A percentile compares a stretch with the other conserved stretches of the same genome.
phyloP scores from a whole-genome alignment of 2,113 vertebrate genomes.

The Macroglossus sobrinus region DNA sequence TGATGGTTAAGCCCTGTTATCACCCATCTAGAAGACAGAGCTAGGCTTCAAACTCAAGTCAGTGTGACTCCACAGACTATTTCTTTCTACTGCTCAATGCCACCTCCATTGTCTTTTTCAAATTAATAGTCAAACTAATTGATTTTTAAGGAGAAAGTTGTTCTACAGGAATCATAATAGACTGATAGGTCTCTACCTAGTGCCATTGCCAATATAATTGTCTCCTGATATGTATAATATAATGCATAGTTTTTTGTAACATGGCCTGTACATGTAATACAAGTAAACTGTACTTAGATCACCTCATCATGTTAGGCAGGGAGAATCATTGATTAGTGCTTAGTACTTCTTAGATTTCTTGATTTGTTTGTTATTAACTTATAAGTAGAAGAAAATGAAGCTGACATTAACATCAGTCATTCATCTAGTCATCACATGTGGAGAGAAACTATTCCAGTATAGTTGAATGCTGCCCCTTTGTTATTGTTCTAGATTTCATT shows the following conservation, averaged over 20 bases:
- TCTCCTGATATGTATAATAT: not conserved
- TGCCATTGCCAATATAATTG: not conserved
- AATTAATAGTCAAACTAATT: conserved; percentile 21
- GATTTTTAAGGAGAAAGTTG: not conserved
- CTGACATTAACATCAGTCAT: not conserved
- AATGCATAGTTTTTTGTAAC: not conserved
- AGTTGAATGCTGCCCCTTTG: not conserved
- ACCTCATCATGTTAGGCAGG: not conserved
- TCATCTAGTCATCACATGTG: not conserved
- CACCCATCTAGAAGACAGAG: not conserved
- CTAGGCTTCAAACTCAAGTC: not conserved
- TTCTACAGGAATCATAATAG: not conserved
- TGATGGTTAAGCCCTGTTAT: not conserved
- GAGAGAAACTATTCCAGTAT: not conserved
- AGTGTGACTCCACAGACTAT: not conserved
- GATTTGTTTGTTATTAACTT: not conserved
- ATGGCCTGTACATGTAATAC: not conserved
- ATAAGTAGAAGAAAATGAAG: not conserved
- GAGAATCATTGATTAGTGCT: not conserved
- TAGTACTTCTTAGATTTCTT: not conserved
- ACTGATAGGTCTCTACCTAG: not conserved
- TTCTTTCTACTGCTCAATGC: not conserved
- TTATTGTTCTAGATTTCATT: not conserved
- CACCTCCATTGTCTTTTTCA: conserved; percentile 30
- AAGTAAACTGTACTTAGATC: not conserved